Evolutionary conservation across 2,888 invertebrate species (phyloP), one percentile per base, ranked within the genome.

Genomic region (Desoria tigrina): DNA sequence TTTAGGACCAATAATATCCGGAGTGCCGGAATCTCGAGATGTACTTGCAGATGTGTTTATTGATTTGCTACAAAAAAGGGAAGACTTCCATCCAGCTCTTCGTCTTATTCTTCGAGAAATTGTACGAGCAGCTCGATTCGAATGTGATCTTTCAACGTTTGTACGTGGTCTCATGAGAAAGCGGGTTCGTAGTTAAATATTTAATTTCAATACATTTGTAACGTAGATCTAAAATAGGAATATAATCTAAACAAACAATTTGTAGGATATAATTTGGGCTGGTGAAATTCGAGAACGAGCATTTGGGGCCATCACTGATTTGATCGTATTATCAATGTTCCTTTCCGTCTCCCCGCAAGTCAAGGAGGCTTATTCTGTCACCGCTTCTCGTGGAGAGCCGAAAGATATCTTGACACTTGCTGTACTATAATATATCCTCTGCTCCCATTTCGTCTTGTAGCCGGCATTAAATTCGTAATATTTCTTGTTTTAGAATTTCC

Each of bases 31-130:
- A 74, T 90, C 94, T 56, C 90, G 95, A 0, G 87, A 86, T 59
- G 86, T 90, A 71, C 85, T 94, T 78, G 92, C 92, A 1, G 90
- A 91, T 79, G 91, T 92, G 23, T 92, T 88, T 77, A 61, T 74
- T 84, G 95, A 96, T 80, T 83, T 95, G 74, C 81, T 97, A 45
- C 84, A 90, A 71, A 90, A 90, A 65, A 86, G 90, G 18, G 97
- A 97, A 74, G 97, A 97, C 81, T 95, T 92, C 80, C 82, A 94
- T 66, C 86, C 94, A 1, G 90, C 94, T 1, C 80, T 97, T 74
- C 85, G 96, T 2, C 88, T 90, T 6, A 84, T 97, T 69, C 83
- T 95, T 0, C 86, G 96, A 61, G 97, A 97, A 83, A 89, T 94
- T 69, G 90, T 93, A 57, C 86, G 95, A 18, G 89, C 90, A 57